Evolutionary conservation across 2,888 invertebrate genomes (phyloP), one percentile per base, ranked within the genome.

Genomic region (Malachius bipustulatus): DNA sequence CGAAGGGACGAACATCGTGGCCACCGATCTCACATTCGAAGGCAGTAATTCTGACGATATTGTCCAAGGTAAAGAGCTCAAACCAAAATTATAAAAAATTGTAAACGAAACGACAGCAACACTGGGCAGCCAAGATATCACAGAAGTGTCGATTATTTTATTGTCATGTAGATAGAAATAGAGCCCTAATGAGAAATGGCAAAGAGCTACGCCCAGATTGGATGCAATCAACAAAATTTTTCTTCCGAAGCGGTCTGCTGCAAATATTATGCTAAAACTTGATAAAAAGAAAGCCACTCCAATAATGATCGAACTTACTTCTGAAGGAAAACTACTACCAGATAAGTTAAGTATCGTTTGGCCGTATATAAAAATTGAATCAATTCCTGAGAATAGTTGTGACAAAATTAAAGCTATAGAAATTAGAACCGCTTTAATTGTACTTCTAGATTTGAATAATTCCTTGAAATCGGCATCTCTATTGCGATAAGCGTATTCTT

Each of bases 21-120:
- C 81, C 12, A 71, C 64, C 0, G 78, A 73, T 57, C 82, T 81
- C 2, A 82, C 77, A 45, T 82, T 79, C 0, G 77, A 65, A 15
- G 89, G 77, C 56, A 89, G 76, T 61, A 87, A 71, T 57, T 87
- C 87, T 1, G 81, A 77, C 69, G 84, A 75, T 14, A 87, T 74
- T 2, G 82, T 77, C 82, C 83, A 82, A 0, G 82, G 79, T 15
- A 85, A 57, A 0, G 83, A 79, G 3, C 89, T 84, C 34, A 78
- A 73, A 1, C 75, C 83, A 14, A 51, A 43, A 54, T 77, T 67
- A 59, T 80, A 77, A 62, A 82, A 84, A 0, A 79, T 73, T 30
- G 76, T 62, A 40, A 81, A 80, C 63, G 77, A 84, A 10, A 80
- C 47, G 2, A 83, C 69, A 28, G 84, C 31, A 37, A 48, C 48